Percentiles rank a stretch among this genome's conserved stretches.
Conservation (phyloP, 2,888 invertebrate species). For the Nomada fucata region DNA sequence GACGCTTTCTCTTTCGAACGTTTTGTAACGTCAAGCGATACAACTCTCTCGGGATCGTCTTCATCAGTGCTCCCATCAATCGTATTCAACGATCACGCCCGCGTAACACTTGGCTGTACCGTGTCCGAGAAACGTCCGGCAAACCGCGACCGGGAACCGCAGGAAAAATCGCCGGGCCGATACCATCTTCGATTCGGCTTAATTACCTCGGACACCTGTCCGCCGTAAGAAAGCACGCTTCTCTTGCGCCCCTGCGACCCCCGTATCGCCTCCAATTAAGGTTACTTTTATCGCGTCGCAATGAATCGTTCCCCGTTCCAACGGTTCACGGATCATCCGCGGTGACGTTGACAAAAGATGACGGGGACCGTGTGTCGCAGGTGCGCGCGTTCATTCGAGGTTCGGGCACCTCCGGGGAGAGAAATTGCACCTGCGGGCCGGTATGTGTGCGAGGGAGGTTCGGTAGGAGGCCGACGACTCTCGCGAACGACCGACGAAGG, state of each 20-base stretch:
- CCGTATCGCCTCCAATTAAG: constrained; percentile 52
- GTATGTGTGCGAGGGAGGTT: constrained; percentile 62
- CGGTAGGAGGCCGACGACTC: constrained; percentile 64
- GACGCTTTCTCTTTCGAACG: constrained; percentile 55
- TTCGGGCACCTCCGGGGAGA: constrained; percentile 23
- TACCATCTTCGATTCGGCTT: constrained; percentile 35
- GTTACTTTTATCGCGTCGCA: constrained; percentile 18
- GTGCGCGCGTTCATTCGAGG: constrained; percentile 37
- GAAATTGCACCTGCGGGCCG: constrained; percentile 65
- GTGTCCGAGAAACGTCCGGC: neutral
- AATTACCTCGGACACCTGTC: constrained; percentile 60
- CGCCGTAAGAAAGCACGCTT: neutral
- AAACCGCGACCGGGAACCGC: neutral
- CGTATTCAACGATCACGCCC: too few species aligned
- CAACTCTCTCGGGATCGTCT: constrained; percentile 18
- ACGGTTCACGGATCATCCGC: constrained; percentile 23
- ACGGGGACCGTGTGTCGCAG: constrained; percentile 43
- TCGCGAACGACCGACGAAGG: constrained; percentile 28
- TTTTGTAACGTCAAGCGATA: constrained; percentile 10
- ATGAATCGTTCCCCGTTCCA: neutral
- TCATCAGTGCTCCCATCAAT: neutral
- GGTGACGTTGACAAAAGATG: constrained; percentile 67
- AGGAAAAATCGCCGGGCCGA: constrained; percentile 1
- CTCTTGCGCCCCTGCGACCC: constrained; percentile 13
- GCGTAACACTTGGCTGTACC: neutral